Evolutionary conservation across 2,888 invertebrate species (phyloP), one percentile per base, ranked within the genome.

Genomic region (Thecocarcelia acutangulata): DNA sequence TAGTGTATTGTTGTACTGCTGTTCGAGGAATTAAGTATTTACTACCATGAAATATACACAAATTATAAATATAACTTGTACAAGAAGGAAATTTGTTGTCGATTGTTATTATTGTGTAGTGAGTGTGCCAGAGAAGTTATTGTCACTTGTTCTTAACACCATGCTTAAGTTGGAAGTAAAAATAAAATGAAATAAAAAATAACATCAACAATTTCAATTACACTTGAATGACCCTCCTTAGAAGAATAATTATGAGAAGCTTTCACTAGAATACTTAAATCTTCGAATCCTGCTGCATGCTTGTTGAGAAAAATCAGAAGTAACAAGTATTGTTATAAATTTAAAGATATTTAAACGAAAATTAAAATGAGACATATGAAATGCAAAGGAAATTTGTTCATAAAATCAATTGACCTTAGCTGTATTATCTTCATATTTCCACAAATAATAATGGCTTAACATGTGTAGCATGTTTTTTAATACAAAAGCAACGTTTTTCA

Each of bases 201-300:
- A 72, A 50, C 15, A 50, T 50, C 13, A 70, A 42, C 40, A 50
- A 50, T 40, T 40, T 42, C 17, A 28, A 33, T 50, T 13, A 59
- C 50, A 42, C 50, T 61, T 42, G 19, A 72, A n/a, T 72, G 50
- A 59, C 40, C 11, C 48, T 70, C 15, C 54, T 54, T 17, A 44
- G 42, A n/a, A 66, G 12, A 46, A 19, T 11, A n/a, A 0, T 46
- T 56, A 6, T 33, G 19, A 56, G 3, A 48, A 42, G 9, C 12
- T 44, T 8, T 48, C 13, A 58, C 4, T 9, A 1, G 44, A 58
- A 13, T 42, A 59, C 37, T 59, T 11, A 37, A 58, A 6, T 9
- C 8, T 19, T 33, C 42, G 19, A 58, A 28, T 46, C 6, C 58
- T 46, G 46, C 44, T 44, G 19, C 13, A 28, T 24, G 46, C 37